Percentiles rank a stretch among this genome's conserved stretches.
phyloP scores from a whole-genome alignment of 2,888 invertebrate species.

The Sceliomorpha sp. region DNA sequence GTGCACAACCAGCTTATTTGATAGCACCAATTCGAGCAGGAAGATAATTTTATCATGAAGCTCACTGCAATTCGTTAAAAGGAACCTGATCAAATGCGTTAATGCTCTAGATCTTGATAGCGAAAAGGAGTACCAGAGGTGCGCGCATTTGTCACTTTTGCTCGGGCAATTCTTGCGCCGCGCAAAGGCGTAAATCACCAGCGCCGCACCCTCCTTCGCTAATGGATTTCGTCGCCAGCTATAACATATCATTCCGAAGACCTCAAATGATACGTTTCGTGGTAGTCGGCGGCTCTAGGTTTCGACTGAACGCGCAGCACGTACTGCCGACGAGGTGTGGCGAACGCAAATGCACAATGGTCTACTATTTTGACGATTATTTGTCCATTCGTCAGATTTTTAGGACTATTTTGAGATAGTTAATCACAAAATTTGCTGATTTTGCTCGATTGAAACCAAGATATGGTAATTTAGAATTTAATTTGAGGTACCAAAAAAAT shows the following conservation, averaged over 20 bases:
- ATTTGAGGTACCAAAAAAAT: too few relatives aligned
- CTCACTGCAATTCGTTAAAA: too few relatives aligned
- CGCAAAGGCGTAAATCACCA: constrained; percentile 46
- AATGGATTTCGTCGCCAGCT: constrained; percentile 56
- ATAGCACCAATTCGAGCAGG: too few relatives aligned
- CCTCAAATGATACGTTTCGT: constrained; percentile 56
- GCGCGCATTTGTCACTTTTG: not conserved
- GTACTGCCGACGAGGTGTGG: constrained; percentile 39
- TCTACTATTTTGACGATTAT: constrained; percentile 15
- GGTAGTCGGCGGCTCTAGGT: constrained; percentile 46
- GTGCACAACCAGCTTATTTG: too few relatives aligned
- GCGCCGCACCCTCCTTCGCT: constrained; percentile 48
- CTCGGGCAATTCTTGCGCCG: not conserved
- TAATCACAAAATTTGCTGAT: too few relatives aligned
- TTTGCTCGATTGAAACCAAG: too few relatives aligned
- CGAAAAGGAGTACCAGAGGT: not conserved
- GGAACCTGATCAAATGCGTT: too few relatives aligned
- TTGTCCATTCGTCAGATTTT: constrained; percentile 14
- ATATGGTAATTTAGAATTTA: too few relatives aligned
- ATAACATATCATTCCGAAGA: constrained; percentile 50
- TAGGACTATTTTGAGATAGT: not conserved
- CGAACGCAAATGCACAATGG: constrained; percentile 38
- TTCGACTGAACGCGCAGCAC: constrained; percentile 28
- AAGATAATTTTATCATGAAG: too few relatives aligned
- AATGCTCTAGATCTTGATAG: not conserved